Evolutionary conservation across 2,888 invertebrate genomes (phyloP), one percentile per base, ranked within the genome.

Genomic region (Blastobasis lacticolella): DNA sequence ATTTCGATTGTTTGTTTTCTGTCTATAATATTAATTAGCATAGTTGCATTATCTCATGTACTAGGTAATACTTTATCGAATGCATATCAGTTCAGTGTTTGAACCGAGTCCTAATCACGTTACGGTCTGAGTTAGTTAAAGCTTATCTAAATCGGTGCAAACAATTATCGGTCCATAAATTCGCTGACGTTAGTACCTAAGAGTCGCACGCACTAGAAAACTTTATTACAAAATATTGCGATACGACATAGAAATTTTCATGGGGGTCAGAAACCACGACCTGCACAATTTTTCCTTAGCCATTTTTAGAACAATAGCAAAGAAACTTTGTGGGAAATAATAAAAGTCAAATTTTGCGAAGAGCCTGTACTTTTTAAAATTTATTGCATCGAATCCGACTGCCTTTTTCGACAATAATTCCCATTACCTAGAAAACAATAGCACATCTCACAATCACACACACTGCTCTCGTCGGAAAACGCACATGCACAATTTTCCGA

Each of bases 401-500:
- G 81, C 78, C 76, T 79, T 75, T 78, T 76, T 66, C 64, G 78
- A 78, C 69, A 80, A 74, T 72, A 71, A 70, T 74, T 66, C 64
- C 74, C 71, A 60, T 87, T 86, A 88, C 88, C 88, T 88, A 88
- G 82, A 81, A 85, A 88, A 88, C 84, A 87, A 88, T 83, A 82
- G 85, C 87, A 88, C 87, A 87, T 88, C 79, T 81, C 88, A 87
- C 86, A 81, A 80, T 73, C 83, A 87, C 86, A 86, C 79, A 87
- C 87, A 86, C 86, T 83, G 78, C 80, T 78, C 71, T 77, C 73
- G 75, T 79, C 86, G 87, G 87, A 86, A 87, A 88, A 84, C 84
- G 87, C 87, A 88, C 87, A 88, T 86, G 83, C 87, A 88, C 87
- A 88, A 87, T 87, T 88, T 86, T 86, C 87, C 87, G 86, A 86